Evolutionary conservation across 2,888 invertebrate genomes (phyloP).

Genomic region (Cremastobaeus sp.): DNA sequence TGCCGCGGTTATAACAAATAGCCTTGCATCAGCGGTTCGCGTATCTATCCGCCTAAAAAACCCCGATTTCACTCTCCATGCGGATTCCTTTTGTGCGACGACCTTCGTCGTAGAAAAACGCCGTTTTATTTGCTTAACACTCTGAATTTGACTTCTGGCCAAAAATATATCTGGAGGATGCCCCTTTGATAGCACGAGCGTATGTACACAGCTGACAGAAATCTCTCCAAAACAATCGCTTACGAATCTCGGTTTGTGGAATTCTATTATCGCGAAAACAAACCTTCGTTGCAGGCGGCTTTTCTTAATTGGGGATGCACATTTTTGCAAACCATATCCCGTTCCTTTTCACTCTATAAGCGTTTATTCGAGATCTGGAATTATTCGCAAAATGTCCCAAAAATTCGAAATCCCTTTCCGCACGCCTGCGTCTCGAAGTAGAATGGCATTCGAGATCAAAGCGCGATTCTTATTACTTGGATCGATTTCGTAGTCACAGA

Average conservation of each 20-base stretch:
- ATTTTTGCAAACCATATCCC: no score
- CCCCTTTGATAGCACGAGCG: conserved; percentile 50
- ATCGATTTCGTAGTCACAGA: conserved; percentile 47
- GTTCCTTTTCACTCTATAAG: no score
- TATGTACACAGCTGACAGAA: conserved; percentile 60
- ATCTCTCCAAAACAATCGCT: conserved; percentile 48
- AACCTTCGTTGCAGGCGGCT: not conserved
- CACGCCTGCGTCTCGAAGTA: conserved; percentile 23
- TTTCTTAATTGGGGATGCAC: no score
- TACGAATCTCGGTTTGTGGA: conserved; percentile 9
- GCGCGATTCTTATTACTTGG: conserved; percentile 26
- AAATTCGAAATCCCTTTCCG: conserved; percentile 27
- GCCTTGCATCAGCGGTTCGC: conserved; percentile 42
- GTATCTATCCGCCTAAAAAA: conserved; percentile 48
- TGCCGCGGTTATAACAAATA: conserved; percentile 49
- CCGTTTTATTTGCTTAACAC: conserved; percentile 70
- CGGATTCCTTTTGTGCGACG: conserved; percentile 53
- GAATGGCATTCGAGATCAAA: conserved; percentile 42
- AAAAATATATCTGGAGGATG: conserved; percentile 66
- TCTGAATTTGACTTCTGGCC: conserved; percentile 74
- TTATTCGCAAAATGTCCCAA: no score
- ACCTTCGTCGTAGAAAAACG: conserved; percentile 61
- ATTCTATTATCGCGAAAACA: conserved; percentile 11
- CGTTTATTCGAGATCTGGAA: no score
- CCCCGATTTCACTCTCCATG: conserved; percentile 48